Percentiles rank a stretch among this genome's conserved stretches.
phyloP scores from a whole-genome alignment of 37 sponge, comb jelly and placozoan genomes.

The Mnemiopsis leidyi region DNA sequence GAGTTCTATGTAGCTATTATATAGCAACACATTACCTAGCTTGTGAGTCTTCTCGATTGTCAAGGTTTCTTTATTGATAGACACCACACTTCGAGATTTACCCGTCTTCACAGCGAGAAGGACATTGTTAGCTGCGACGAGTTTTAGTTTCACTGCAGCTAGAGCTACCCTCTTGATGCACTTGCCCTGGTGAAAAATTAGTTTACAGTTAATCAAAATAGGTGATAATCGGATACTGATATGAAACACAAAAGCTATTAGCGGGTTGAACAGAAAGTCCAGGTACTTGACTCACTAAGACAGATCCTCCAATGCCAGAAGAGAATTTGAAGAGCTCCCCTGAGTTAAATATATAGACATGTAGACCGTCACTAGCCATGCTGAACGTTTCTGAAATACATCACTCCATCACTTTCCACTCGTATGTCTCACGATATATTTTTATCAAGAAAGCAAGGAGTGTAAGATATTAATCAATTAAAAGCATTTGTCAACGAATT shows the following conservation, averaged over 20 bases:
- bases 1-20: no score
- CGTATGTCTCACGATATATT: no score
- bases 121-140: background rate
- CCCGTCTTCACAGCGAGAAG: conserved; percentile 20
- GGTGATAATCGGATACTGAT: no score
- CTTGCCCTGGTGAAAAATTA: background rate
- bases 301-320: background rate
- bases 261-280: no score
- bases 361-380: conserved; percentile 27
- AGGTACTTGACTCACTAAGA: background rate
- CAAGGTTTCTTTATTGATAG: conserved; percentile 21
- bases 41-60: conserved; percentile 1
- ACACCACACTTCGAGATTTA: background rate
- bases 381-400: no score
- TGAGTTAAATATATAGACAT: background rate
- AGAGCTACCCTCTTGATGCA: conserved; percentile 1
- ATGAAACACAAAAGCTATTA: no score
- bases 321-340: conserved; percentile 41
- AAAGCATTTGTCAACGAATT: no score
- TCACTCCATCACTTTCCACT: no score
- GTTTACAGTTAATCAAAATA: background rate
- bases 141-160: background rate
- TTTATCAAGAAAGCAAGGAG: no score
- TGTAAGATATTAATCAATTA: no score
- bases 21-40: conserved; percentile 20